A percentile compares a stretch with the other conserved stretches of the same genome.
Conservation (phyloP, 2,113 vertebrate species). For the Cathartes aura region DNA sequence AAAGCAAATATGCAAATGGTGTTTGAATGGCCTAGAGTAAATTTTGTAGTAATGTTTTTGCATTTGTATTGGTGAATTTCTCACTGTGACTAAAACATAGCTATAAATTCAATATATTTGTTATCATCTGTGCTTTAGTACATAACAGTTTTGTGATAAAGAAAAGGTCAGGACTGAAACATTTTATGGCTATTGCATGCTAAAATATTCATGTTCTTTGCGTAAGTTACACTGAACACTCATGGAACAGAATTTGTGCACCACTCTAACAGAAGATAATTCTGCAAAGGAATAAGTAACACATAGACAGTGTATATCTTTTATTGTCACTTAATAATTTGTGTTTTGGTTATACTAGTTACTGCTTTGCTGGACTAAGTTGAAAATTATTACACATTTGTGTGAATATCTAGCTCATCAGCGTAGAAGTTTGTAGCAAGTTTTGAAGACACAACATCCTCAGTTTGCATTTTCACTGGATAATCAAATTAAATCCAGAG, state of each 20-base stretch:
- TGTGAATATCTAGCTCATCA: not conserved
- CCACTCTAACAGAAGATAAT: not conserved
- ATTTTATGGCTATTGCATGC: not conserved
- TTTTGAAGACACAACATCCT: not conserved
- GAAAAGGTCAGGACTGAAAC: not conserved
- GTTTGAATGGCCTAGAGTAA: not conserved
- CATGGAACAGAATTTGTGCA: not conserved
- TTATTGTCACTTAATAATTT: not conserved
- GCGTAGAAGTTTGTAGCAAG: not conserved
- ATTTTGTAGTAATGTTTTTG: not conserved
- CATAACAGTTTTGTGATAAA: not conserved
- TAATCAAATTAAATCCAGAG: not conserved
- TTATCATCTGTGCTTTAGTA: not conserved
- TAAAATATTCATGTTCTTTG: not conserved
- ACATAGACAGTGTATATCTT: not conserved
- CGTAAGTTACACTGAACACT: not conserved
- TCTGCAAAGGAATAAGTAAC: not conserved
- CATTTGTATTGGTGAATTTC: not conserved
- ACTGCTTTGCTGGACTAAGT: not conserved
- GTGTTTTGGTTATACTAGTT: not conserved
- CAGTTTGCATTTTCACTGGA: not conserved
- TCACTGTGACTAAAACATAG: not conserved
- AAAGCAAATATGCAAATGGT: not conserved
- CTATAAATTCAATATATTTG: not conserved
- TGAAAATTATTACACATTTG: not conserved